Conservation (phyloP, 2,888 invertebrate genomes). For the Drosophila monieri region DNA sequence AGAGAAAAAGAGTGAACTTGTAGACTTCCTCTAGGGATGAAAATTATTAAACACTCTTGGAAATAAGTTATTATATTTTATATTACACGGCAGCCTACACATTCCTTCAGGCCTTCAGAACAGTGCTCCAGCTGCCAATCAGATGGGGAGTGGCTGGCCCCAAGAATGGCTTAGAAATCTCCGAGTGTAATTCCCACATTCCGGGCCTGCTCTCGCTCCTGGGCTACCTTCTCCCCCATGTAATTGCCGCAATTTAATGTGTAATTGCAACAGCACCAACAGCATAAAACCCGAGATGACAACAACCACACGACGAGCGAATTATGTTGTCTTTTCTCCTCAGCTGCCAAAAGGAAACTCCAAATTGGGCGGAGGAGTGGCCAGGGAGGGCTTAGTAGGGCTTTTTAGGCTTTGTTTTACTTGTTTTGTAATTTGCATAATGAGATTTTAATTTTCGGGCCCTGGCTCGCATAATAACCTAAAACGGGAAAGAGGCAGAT, state of each 20-base stretch:
- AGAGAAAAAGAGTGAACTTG: no score
- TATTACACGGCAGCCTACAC: no score
- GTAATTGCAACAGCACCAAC: constrained; percentile 68
- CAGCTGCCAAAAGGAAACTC: constrained; percentile 49
- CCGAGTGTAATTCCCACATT: constrained; percentile 40
- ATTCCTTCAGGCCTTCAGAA: no score
- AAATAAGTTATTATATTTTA: no score
- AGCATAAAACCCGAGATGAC: constrained; percentile 53
- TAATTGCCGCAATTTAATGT: constrained; percentile 81
- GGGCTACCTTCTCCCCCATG: constrained; percentile 42
- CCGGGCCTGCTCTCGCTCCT: neutral
- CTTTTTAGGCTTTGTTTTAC: constrained; percentile 14
- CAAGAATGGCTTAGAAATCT: constrained; percentile 8
- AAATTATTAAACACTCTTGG: neutral
- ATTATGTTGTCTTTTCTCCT: constrained; percentile 71
- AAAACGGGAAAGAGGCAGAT: neutral
- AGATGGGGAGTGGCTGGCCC: neutral
- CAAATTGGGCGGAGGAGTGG: constrained; percentile 21
- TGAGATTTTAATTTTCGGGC: constrained; percentile 75
- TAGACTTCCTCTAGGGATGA: no score
- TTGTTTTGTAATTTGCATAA: constrained; percentile 78
- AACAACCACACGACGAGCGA: constrained; percentile 70
- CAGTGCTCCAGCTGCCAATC: constrained; percentile 32
- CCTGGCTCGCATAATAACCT: constrained; percentile 61
- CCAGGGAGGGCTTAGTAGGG: neutral